Evolutionary conservation across 2,888 invertebrate genomes (phyloP).

Genomic region (Monochamus alternatus): DNA sequence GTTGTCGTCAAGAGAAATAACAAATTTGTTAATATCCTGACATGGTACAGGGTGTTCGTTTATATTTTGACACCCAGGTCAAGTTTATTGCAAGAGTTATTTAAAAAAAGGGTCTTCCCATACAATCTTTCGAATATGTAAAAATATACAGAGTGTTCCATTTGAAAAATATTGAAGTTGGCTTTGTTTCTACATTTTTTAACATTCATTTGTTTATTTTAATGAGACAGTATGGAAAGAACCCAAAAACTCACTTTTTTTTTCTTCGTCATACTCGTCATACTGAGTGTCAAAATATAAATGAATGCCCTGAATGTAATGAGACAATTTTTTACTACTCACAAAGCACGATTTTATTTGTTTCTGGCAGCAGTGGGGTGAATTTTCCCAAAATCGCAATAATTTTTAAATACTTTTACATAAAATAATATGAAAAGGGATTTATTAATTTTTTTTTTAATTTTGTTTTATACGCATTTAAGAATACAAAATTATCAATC

Average conservation of each 20-base stretch:
- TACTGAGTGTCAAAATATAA: too few relatives aligned
- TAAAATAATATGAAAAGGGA: slow-evolving; percentile 31
- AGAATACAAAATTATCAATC: slow-evolving; percentile 21
- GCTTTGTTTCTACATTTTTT: too few relatives aligned
- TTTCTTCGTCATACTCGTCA: too few relatives aligned
- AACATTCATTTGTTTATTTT: too few relatives aligned
- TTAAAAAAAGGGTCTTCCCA: too few relatives aligned
- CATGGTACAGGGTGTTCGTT: neutral
- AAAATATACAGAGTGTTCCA: too few relatives aligned
- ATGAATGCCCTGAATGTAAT: neutral
- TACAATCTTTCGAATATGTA: too few relatives aligned
- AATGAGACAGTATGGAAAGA: too few relatives aligned
- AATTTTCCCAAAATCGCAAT: slow-evolving; percentile 16
- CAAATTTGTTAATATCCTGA: neutral
- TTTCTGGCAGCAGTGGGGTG: slow-evolving; percentile 35
- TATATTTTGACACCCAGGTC: neutral
- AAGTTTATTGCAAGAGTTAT: neutral
- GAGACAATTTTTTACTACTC: slow-evolving; percentile 3
- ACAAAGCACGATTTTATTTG: slow-evolving; percentile 3
- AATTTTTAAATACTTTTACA: slow-evolving; percentile 13
- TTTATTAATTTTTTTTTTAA: slow-evolving; percentile 41
- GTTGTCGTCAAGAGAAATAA: slow-evolving; percentile 24
- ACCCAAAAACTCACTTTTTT: too few relatives aligned
- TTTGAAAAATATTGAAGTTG: too few relatives aligned
- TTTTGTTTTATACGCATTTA: slow-evolving; percentile 45